phyloP scores from a whole-genome alignment of 2,888 invertebrate genomes.

The Ceramica pisi region DNA sequence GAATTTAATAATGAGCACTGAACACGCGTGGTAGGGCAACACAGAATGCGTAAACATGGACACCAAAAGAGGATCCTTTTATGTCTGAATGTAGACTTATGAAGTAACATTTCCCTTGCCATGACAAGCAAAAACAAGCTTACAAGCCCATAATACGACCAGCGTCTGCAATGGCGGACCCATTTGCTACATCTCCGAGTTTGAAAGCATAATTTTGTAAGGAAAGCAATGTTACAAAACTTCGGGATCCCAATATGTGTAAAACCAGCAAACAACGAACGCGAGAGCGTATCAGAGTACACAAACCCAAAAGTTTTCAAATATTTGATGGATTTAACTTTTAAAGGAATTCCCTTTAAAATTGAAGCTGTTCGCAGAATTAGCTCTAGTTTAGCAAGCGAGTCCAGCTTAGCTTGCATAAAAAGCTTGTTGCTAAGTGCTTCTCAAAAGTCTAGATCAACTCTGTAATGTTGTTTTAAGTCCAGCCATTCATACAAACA shows the following conservation, averaged over 20 bases:
- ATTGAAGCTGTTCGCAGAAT: slow-evolving; percentile 10
- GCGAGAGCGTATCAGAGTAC: slow-evolving; percentile 10
- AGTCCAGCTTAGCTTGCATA: neutral
- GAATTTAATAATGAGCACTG: too few species aligned
- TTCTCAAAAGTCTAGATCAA: slow-evolving; percentile 11
- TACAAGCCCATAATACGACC: too few species aligned
- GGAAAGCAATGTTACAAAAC: slow-evolving; percentile 12
- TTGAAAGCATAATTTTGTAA: slow-evolving; percentile 5
- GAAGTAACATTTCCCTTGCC: neutral
- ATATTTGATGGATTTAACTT: slow-evolving; percentile 38
- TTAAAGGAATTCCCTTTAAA: slow-evolving; percentile 3
- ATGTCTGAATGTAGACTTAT: neutral
- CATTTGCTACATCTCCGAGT: neutral
- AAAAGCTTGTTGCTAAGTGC: slow-evolving; percentile 19
- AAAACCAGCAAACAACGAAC: slow-evolving; percentile 19
- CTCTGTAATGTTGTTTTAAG: slow-evolving; percentile 23
- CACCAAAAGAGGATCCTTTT: neutral
- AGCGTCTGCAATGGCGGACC: neutral
- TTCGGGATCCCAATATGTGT: slow-evolving; percentile 13
- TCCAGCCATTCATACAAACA: neutral
- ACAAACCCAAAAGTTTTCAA: slow-evolving; percentile 36
- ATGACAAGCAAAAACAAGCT: neutral
- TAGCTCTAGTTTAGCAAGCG: neutral
- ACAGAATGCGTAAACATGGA: neutral
- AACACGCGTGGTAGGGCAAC: neutral